A percentile compares a stretch with the other conserved stretches of the same genome.
Conservation (phyloP, 2,888 invertebrate genomes). For the Galerucella pusilla region DNA sequence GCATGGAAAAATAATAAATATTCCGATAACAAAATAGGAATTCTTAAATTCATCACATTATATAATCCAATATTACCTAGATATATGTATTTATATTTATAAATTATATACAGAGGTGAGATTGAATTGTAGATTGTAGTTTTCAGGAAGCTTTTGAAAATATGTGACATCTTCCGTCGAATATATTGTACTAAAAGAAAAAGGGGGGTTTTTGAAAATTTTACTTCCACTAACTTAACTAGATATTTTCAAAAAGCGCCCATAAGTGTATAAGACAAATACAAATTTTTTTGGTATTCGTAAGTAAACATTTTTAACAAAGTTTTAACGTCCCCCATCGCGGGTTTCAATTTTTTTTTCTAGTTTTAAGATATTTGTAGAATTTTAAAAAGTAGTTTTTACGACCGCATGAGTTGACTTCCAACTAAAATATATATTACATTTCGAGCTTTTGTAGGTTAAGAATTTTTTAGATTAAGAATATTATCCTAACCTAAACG, state of each 20-base stretch:
- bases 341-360: neutral
- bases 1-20: neutral
- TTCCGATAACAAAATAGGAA: neutral
- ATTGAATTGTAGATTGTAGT: neutral
- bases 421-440: neutral
- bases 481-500: slow-evolving; percentile 12
- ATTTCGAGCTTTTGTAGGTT: slow-evolving; percentile 23
- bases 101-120: too few relatives aligned
- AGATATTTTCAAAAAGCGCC: slow-evolving; percentile 11
- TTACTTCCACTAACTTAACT: slow-evolving; percentile 8
- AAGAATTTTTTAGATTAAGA: slow-evolving; percentile 29
- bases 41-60: too few relatives aligned
- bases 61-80: too few relatives aligned
- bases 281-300: neutral
- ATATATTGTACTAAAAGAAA: neutral
- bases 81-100: too few relatives aligned
- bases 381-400: slow-evolving; percentile 12
- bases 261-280: neutral
- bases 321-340: slow-evolving; percentile 1
- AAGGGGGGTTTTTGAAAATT: slow-evolving; percentile 18
- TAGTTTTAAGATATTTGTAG: slow-evolving; percentile 23
- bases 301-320: slow-evolving; percentile 3
- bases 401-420: slow-evolving; percentile 20
- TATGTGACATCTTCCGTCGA: slow-evolving; percentile 8
- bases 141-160: neutral